Evolutionary conservation across 2,797 vertebrate species (phyloP).

Genomic region (Hydrolagus colliei): DNA sequence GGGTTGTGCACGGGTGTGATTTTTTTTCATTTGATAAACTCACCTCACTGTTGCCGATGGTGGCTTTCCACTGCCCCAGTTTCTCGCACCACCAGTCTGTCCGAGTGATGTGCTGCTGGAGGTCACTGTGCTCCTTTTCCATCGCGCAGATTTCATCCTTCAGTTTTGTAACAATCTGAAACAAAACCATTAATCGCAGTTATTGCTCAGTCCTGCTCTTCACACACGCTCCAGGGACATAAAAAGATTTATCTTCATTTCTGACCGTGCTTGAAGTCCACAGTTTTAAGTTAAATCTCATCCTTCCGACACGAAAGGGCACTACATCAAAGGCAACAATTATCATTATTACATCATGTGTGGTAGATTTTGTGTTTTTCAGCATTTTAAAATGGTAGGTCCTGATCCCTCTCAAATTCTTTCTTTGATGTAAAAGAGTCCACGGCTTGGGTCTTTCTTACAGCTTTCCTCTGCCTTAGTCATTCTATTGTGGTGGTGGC

Average conservation of each 20-base stretch:
- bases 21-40: background rate
- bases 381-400: too few species aligned
- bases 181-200: background rate
- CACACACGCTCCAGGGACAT: background rate
- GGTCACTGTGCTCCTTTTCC: constrained; percentile 85
- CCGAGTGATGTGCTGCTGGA: constrained; percentile 82
- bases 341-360: too few species aligned
- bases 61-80: constrained; percentile 83
- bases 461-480: too few species aligned
- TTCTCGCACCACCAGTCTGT: constrained; percentile 98
- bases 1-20: background rate
- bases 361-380: too few species aligned
- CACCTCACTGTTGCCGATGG: constrained; percentile 78
- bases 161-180: constrained; percentile 81
- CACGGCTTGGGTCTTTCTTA: too few species aligned
- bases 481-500: too few species aligned
- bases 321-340: too few species aligned
- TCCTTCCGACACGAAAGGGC: too few species aligned
- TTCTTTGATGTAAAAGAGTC: too few species aligned
- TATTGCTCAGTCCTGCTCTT: background rate
- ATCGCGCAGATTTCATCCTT: constrained; percentile 89
- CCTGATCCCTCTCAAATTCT: too few species aligned
- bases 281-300: too few species aligned
- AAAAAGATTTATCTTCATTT: background rate
- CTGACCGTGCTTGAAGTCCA: background rate